These are phyloP conservation scores for Callyntrura sp. DNA, from an alignment of 2,888 invertebrate genomes.

Conservation along the genomic window DNA sequence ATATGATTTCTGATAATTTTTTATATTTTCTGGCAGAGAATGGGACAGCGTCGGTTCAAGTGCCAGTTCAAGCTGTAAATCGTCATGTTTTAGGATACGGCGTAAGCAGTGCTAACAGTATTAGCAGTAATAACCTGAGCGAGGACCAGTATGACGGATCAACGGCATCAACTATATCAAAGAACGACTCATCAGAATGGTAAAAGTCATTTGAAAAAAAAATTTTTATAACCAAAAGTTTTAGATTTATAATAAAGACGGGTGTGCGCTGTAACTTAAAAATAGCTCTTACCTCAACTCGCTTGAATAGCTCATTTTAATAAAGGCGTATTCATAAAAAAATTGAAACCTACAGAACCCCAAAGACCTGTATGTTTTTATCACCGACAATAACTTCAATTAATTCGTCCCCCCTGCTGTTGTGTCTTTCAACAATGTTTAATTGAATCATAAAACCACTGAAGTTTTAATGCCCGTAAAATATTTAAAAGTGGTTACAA, in stretches of 20 bases:
- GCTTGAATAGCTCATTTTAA: not conserved
- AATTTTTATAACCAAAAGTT: not conserved
- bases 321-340: not conserved
- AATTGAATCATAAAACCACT: not conserved
- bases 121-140: slow-evolving; percentile 58
- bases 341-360: not conserved
- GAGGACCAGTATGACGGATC: slow-evolving; percentile 73
- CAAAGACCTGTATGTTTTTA: not conserved
- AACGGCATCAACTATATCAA: slow-evolving; percentile 71
- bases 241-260: not conserved
- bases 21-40: slow-evolving; percentile 66
- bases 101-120: slow-evolving; percentile 61
- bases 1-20: slow-evolving; percentile 53
- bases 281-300: not conserved
- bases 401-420: not conserved
- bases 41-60: slow-evolving; percentile 79
- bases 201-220: slow-evolving; percentile 44
- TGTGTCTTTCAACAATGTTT: not conserved
- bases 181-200: slow-evolving; percentile 76
- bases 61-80: slow-evolving; percentile 82
- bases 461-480: not conserved
- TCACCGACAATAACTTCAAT: not conserved
- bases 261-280: not conserved
- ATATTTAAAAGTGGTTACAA: not conserved
- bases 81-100: slow-evolving; percentile 80